phyloP scores from a whole-genome alignment of 2,797 vertebrate genomes.

The Acrossocheilus wenchowensis region DNA sequence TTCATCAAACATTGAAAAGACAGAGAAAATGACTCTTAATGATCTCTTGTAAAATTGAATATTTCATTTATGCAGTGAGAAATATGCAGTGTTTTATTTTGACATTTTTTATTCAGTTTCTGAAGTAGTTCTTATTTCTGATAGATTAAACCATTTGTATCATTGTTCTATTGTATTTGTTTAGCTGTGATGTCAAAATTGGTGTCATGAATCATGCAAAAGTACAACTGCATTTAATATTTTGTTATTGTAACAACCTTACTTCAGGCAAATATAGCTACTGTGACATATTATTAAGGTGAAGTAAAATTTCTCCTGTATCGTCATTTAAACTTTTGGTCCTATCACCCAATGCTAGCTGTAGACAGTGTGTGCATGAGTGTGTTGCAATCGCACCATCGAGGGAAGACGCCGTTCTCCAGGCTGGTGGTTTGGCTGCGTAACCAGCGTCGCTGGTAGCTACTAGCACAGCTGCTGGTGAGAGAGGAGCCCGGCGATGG shows the following conservation, averaged over 20 bases:
- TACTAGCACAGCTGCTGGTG: slow-evolving; percentile 96
- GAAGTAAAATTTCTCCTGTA: not conserved
- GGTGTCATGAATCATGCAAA: too few species aligned
- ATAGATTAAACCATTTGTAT: not conserved
- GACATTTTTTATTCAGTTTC: not conserved
- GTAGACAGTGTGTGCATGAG: not conserved
- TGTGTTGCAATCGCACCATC: slow-evolving; percentile 81
- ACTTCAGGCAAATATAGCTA: not conserved
- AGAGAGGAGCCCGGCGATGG: slow-evolving; percentile 96
- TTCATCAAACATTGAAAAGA: too few species aligned
- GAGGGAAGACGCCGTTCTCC: slow-evolving; percentile 97
- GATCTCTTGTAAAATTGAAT: too few species aligned
- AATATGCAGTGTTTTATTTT: not conserved
- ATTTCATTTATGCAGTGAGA: too few species aligned
- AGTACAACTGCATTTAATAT: not conserved
- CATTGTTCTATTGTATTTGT: not conserved
- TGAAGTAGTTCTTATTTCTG: not conserved
- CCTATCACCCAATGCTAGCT: not conserved
- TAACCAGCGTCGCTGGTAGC: slow-evolving; percentile 96
- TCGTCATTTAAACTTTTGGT: not conserved
- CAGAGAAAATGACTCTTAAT: too few species aligned
- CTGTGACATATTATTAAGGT: not conserved
- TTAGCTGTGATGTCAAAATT: too few species aligned
- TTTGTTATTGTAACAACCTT: not conserved
- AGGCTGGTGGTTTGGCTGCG: slow-evolving; percentile 98